Conservation (phyloP, 2,797 vertebrate genomes). For the Xenopus petersii region DNA sequence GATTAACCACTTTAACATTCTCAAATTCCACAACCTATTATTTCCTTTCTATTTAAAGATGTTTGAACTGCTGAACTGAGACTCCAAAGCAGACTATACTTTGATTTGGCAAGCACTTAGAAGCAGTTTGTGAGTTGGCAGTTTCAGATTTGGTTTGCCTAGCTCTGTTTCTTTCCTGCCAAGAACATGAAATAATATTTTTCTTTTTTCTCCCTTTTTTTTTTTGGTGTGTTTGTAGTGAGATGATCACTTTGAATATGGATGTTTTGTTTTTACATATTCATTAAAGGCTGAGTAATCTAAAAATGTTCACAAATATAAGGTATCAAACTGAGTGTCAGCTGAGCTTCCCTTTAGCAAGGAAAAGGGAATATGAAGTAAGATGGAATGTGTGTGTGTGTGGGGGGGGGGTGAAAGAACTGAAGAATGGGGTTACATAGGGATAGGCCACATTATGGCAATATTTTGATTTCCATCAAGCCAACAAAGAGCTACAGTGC, state of each 20-base stretch:
- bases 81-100: constrained; percentile 63
- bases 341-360: too few relatives aligned
- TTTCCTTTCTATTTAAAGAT: constrained; percentile 56
- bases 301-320: too few relatives aligned
- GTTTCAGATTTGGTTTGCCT: constrained; percentile 55
- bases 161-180: constrained; percentile 59
- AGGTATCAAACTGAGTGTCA: too few relatives aligned
- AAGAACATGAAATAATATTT: constrained; percentile 53
- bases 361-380: not conserved
- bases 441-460: too few relatives aligned
- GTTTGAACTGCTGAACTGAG: constrained; percentile 56
- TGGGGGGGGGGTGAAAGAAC: too few relatives aligned
- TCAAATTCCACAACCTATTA: constrained; percentile 24
- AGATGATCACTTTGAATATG: constrained; percentile 41
- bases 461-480: too few relatives aligned
- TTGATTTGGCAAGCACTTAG: constrained; percentile 61
- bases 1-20: constrained; percentile 28
- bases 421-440: too few relatives aligned
- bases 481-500: too few relatives aligned
- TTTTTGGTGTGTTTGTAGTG: constrained; percentile 30
- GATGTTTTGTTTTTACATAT: not conserved
- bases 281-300: not conserved
- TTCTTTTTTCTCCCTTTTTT: not conserved
- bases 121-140: constrained; percentile 61
- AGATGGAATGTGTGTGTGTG: too few relatives aligned